These are phyloP conservation scores for Hyppa rectilinea DNA, from an alignment of 2,888 invertebrate genomes.

Conservation along the genomic window DNA sequence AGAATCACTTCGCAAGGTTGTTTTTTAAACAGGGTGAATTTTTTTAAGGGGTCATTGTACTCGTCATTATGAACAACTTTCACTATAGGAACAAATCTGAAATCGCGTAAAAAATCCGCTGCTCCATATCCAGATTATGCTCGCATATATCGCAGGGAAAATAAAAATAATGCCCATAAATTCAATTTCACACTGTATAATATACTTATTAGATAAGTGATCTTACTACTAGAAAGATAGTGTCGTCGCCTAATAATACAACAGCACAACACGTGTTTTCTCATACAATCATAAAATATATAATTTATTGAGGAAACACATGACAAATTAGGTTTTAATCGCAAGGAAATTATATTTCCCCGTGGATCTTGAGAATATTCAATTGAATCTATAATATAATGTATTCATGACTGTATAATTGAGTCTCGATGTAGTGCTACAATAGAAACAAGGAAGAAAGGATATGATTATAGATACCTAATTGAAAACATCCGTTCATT, in stretches of 20 bases:
- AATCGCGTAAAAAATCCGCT: too few relatives aligned
- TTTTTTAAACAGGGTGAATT: too few relatives aligned
- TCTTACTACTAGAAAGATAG: neutral
- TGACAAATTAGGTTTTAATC: conserved; percentile 46
- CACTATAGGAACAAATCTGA: too few relatives aligned
- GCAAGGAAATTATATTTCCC: conserved; percentile 54
- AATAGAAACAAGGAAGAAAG: conserved; percentile 44
- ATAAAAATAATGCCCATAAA: too few relatives aligned
- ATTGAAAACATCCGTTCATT: conserved; percentile 18
- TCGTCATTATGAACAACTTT: too few relatives aligned
- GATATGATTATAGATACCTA: conserved; percentile 10
- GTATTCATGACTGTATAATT: conserved; percentile 39
- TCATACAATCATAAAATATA: conserved; percentile 30
- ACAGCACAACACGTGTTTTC: conserved; percentile 9
- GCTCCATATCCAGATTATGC: too few relatives aligned
- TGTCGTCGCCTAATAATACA: neutral
- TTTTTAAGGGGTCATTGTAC: too few relatives aligned
- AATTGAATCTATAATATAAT: conserved; percentile 41
- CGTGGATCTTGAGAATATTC: conserved; percentile 58
- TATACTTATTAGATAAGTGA: too few relatives aligned
- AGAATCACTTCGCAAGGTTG: too few relatives aligned
- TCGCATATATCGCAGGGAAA: too few relatives aligned
- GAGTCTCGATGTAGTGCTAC: conserved; percentile 11
- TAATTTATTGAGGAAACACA: conserved; percentile 51
- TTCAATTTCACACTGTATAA: too few relatives aligned